These are phyloP conservation scores for Drosophila falleni DNA, from an alignment of 2,888 invertebrate genomes.

Conservation along the genomic window DNA sequence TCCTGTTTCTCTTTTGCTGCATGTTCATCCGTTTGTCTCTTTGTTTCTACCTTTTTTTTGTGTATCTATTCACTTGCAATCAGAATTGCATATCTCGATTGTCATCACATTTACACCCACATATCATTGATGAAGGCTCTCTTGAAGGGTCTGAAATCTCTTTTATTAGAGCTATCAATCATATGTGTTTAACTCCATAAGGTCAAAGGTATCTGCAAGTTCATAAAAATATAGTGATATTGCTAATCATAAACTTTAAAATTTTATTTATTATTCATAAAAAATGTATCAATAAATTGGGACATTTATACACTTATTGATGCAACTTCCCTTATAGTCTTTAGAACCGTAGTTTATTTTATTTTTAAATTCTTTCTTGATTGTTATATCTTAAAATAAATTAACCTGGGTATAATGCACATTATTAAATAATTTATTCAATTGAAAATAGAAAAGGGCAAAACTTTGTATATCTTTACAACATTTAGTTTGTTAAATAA, in stretches of 20 bases:
- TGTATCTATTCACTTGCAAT: slow-evolving; percentile 17
- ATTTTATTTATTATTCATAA: neutral
- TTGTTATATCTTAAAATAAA: too few relatives aligned
- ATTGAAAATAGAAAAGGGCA: neutral
- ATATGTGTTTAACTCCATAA: neutral
- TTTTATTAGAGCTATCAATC: slow-evolving; percentile 10
- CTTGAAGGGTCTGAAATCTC: neutral
- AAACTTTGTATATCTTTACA: slow-evolving; percentile 10
- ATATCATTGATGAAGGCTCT: slow-evolving; percentile 20
- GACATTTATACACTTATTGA: too few relatives aligned
- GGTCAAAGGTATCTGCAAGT: neutral
- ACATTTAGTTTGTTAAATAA: slow-evolving; percentile 16
- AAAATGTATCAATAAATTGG: neutral
- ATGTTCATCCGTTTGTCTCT: neutral
- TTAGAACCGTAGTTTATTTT: neutral
- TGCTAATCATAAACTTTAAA: neutral
- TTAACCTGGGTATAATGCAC: neutral
- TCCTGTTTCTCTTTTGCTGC: neutral
- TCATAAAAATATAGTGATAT: neutral
- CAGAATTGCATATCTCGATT: slow-evolving; percentile 24
- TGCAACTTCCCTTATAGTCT: too few relatives aligned
- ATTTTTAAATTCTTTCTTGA: too few relatives aligned
- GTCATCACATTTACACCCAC: slow-evolving; percentile 26
- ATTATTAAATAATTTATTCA: neutral
- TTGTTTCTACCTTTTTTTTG: neutral